Percentiles rank a stretch among this genome's conserved stretches.
These are phyloP conservation scores for Galaxea fascicularis DNA, from an alignment of 92 coral and sea anemone genomes.

Conservation along the genomic window DNA sequence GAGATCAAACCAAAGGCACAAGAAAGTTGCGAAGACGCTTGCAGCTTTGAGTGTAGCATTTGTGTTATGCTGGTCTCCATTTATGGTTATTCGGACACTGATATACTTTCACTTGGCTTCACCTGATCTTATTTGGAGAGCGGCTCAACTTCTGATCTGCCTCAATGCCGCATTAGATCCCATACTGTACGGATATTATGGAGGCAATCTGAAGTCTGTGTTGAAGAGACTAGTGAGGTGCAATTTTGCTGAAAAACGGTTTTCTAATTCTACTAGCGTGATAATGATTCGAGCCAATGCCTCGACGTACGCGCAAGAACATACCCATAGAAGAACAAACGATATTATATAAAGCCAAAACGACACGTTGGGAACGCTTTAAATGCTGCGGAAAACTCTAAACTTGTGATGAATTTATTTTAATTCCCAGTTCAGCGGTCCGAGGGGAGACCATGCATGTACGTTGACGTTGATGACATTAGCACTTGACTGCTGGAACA, in stretches of 20 bases:
- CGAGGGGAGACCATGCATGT: too few relatives aligned
- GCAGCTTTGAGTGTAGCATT: slow-evolving; percentile 34
- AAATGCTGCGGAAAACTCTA: too few relatives aligned
- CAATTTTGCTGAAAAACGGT: background rate
- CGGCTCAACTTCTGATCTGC: slow-evolving; percentile 48
- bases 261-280: background rate
- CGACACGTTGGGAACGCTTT: too few relatives aligned
- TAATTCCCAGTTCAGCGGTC: too few relatives aligned
- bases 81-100: slow-evolving; percentile 58
- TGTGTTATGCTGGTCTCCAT: slow-evolving; percentile 48
- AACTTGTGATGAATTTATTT: too few relatives aligned
- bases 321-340: background rate
- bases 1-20: slow-evolving; percentile 10
- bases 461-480: too few relatives aligned
- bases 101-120: slow-evolving; percentile 40
- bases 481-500: too few relatives aligned
- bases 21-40: slow-evolving; percentile 37
- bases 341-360: too few relatives aligned
- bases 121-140: slow-evolving; percentile 50
- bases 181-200: slow-evolving; percentile 26
- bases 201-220: slow-evolving; percentile 22
- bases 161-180: slow-evolving; percentile 45
- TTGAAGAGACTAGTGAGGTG: slow-evolving; percentile 15
- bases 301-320: background rate
- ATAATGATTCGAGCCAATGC: background rate